Conservation (phyloP, 2,797 vertebrate genomes). For the Gymnoscopelus microlampas region DNA sequence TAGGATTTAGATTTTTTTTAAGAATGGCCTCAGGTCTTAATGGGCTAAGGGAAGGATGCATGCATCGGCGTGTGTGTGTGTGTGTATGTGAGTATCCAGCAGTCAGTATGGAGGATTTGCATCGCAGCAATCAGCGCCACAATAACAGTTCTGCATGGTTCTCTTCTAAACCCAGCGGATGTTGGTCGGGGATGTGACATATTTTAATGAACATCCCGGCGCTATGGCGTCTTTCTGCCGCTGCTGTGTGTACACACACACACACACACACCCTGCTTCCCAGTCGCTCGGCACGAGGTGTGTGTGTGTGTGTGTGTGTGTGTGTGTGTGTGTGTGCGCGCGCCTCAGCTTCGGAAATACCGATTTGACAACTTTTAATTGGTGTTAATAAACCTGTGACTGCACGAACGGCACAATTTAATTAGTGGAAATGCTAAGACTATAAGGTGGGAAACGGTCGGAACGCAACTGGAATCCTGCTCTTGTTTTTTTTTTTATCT, state of each 20-base stretch:
- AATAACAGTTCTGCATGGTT: conserved; percentile 46
- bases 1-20: too few relatives aligned
- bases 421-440: conserved; percentile 41
- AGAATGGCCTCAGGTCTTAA: too few relatives aligned
- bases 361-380: conserved; percentile 72
- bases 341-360: conserved; percentile 40
- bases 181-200: conserved; percentile 39
- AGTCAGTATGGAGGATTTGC: conserved; percentile 39
- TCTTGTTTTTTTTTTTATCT: conserved; percentile 36
- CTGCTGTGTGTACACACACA: conserved; percentile 1
- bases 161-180: conserved; percentile 50
- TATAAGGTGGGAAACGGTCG: not conserved
- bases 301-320: not conserved
- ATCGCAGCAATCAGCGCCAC: conserved; percentile 41
- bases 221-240: conserved; percentile 15
- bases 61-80: conserved; percentile 23
- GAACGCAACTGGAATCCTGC: not conserved
- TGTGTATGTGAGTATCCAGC: conserved; percentile 21
- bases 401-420: conserved; percentile 48
- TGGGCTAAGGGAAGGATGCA: too few relatives aligned
- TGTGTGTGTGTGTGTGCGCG: not conserved
- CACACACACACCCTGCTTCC: not conserved
- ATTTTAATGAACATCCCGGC: conserved; percentile 53
- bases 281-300: conserved; percentile 30
- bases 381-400: conserved; percentile 66